These are phyloP conservation scores for Passer domesticus DNA, from an alignment of 2,113 vertebrate species.

Conservation along the genomic window DNA sequence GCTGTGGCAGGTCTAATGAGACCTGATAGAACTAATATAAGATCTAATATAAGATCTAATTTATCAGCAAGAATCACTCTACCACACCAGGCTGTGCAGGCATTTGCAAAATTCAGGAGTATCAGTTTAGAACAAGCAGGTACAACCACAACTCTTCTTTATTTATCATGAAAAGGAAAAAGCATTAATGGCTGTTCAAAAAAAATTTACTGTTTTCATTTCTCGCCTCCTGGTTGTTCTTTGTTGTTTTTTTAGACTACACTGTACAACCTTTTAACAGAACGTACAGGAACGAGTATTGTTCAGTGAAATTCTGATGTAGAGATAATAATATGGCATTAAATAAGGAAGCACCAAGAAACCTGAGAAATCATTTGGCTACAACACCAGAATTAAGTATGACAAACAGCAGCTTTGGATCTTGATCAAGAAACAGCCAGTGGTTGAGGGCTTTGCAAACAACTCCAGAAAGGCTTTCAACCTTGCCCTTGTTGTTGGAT, in stretches of 20 bases:
- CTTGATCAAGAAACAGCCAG: not conserved
- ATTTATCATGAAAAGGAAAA: not conserved
- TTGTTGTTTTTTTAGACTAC: not conserved
- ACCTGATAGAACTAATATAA: not conserved
- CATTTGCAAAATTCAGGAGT: not conserved
- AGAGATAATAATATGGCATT: not conserved
- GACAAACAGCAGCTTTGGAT: not conserved
- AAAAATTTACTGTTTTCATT: not conserved
- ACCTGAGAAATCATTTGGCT: not conserved
- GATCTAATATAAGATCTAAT: not conserved
- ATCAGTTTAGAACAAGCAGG: not conserved
- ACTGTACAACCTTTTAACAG: not conserved
- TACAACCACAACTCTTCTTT: not conserved
- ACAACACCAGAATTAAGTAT: not conserved
- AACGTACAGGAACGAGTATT: not conserved
- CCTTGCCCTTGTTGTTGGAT: not conserved
- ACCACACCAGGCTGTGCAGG: not conserved
- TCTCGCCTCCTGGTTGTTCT: not conserved
- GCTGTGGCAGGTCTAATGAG: not conserved
- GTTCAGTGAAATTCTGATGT: not conserved
- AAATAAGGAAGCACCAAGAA: not conserved
- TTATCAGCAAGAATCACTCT: not conserved
- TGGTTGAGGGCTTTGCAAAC: not conserved
- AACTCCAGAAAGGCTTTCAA: not conserved
- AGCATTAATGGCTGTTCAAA: not conserved